Base-by-base conservation (phyloP, 2,888 invertebrate species). In the Chloroclysta siterata region DNA sequence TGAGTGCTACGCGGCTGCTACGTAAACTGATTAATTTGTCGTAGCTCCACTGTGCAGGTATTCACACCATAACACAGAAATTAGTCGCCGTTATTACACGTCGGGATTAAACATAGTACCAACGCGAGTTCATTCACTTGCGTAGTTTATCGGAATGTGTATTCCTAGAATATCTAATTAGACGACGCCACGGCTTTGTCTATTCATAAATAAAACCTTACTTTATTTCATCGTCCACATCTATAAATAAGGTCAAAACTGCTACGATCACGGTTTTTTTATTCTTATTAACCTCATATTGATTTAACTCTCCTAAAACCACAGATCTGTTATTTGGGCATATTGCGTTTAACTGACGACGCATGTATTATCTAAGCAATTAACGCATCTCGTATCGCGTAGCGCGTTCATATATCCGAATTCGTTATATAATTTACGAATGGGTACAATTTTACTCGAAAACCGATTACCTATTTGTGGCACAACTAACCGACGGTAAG, bases 281-380 rank as follows among this genome's bases (percentile, higher is more conserved):
- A 48, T 48, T 59, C 62, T 36, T 58, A 63, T 61, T 65, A 65
- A 65, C 64, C 60, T 55, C 22, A 44, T 72, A 72, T 72, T 68
- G 72, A 71, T 72, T 70, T 56, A 71, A 69, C 65, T 67, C 56
- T 46, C 54, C 58, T 15, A 66, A 65, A 69, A 65, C 59, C 64
- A 50, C 46, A 42, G 48, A 41, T 53, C 15, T 28, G 46, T 52
- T 61, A 48, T 58, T 54, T 10, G 29, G 64, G 41, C 53, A 61
- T 14, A 58, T 53, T 47, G n/a, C 29, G 46, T 5, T 17, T 14
- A 48, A 42, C 44, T 47, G n/a, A 29, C 11, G 22, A 44, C n/a
- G 28, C 8, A 29, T 15, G 36, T 63, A 42, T 39, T 28, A 48
- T n/a, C n/a, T 42, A 41, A 41, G 2, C 17, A 11, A 46, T 11